Percentiles rank a stretch among this genome's conserved stretches.
phyloP scores from a whole-genome alignment of 2,888 invertebrate species.

The Yponomeuta sedellus region DNA sequence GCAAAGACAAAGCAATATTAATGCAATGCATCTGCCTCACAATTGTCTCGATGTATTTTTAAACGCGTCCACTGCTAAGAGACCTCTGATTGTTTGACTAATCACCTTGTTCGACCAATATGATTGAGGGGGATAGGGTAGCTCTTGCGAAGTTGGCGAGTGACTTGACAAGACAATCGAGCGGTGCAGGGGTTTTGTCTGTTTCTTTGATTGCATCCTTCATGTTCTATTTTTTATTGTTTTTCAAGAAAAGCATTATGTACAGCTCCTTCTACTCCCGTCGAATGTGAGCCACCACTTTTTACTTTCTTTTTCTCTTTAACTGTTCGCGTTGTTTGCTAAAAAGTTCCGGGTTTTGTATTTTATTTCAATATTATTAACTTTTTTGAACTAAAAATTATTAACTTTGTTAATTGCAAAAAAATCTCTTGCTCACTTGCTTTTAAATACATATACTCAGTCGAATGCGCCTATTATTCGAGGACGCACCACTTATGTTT shows the following conservation, averaged over 20 bases:
- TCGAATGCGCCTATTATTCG: constrained; percentile 1
- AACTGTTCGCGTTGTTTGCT: background rate
- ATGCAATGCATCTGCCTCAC: constrained; percentile 46
- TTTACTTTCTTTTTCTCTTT: background rate
- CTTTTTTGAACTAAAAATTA: too few relatives aligned
- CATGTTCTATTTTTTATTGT: constrained; percentile 19
- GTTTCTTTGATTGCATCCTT: constrained; percentile 42
- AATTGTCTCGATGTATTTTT: constrained; percentile 64
- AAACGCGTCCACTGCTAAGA: constrained; percentile 42
- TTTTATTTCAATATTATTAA: background rate
- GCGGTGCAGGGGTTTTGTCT: constrained; percentile 26
- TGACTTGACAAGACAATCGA: constrained; percentile 8
- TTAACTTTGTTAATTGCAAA: background rate
- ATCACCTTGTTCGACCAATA: constrained; percentile 26
- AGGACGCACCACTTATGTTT: constrained; percentile 4
- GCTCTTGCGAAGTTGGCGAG: constrained; percentile 49
- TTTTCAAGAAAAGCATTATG: too few relatives aligned
- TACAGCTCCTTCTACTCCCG: too few relatives aligned
- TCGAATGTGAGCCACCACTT: background rate
- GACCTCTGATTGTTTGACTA: constrained; percentile 25
- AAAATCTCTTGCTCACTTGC: background rate
- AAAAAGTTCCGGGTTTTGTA: background rate
- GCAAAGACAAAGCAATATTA: constrained; percentile 15
- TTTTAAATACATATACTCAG: background rate
- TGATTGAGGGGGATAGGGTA: constrained; percentile 36